Conservation (phyloP, 2,113 vertebrate species). For the Cheilinus undulatus region DNA sequence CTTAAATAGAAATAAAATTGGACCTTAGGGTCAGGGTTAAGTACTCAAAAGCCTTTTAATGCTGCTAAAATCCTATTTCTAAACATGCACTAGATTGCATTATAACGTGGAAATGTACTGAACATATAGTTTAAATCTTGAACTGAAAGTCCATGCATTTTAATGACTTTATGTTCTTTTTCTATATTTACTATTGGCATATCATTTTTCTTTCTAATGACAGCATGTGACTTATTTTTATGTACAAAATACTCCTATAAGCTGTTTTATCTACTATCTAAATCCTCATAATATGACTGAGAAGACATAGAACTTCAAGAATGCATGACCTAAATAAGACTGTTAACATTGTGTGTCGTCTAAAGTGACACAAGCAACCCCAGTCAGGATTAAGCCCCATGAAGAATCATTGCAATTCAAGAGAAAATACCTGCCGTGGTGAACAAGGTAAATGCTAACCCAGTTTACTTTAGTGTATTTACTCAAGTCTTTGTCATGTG, state of each 20-base stretch:
- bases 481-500: slow-evolving; percentile 5
- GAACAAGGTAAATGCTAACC: background rate
- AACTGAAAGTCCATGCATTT: background rate
- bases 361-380: background rate
- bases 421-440: background rate
- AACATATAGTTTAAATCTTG: background rate
- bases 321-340: slow-evolving; percentile 35
- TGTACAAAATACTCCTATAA: background rate
- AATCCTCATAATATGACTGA: background rate
- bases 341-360: slow-evolving; percentile 22
- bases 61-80: background rate
- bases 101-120: background rate
- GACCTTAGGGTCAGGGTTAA: background rate
- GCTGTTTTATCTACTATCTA: background rate
- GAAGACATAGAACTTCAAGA: slow-evolving; percentile 5
- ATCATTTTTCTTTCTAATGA: background rate
- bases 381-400: background rate
- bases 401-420: background rate
- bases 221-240: background rate
- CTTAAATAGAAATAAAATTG: background rate
- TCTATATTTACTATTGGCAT: background rate
- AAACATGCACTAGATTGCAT: background rate
- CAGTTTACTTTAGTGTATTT: slow-evolving; percentile 9
- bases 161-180: background rate
- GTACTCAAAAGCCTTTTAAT: background rate